These are phyloP conservation scores for Apostichopus leukothele DNA, from an alignment of 53 echinoderm and acorn worm genomes.

Conservation along the genomic window DNA sequence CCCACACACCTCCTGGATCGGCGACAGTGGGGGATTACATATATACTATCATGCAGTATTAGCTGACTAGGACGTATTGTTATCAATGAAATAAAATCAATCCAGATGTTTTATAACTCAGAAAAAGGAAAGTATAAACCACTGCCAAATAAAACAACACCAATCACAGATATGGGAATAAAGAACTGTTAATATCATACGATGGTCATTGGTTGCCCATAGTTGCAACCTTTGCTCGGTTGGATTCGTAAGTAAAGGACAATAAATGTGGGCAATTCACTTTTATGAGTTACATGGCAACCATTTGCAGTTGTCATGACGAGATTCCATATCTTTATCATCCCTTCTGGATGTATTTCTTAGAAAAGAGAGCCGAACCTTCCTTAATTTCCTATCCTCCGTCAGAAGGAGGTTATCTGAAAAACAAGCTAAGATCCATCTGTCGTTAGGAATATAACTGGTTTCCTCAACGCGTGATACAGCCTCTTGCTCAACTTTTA, in stretches of 20 bases:
- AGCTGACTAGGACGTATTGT: background rate
- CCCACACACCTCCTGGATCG: too few relatives aligned
- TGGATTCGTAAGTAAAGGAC: background rate
- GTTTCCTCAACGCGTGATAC: background rate
- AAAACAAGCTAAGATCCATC: background rate
- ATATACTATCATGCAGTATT: background rate
- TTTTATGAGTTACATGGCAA: conserved; percentile 2
- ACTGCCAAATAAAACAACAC: background rate
- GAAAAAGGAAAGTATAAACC: background rate
- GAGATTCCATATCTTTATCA: background rate
- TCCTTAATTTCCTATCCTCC: background rate
- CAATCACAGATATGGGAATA: background rate
- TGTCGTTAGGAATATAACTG: background rate
- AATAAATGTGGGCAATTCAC: background rate
- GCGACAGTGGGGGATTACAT: background rate
- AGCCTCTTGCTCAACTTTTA: background rate
- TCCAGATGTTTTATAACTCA: background rate
- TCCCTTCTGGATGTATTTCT: background rate
- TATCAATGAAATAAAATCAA: background rate
- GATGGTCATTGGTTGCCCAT: background rate
- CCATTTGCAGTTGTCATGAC: background rate
- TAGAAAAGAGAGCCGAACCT: conserved; percentile 6
- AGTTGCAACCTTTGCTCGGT: background rate
- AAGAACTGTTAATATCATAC: background rate
- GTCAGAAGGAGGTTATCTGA: conserved; percentile 9